Percentiles rank a stretch among this genome's conserved stretches.
Evolutionary conservation across 2,888 invertebrate genomes (phyloP).

Genomic region (Nemapogon koenigi): DNA sequence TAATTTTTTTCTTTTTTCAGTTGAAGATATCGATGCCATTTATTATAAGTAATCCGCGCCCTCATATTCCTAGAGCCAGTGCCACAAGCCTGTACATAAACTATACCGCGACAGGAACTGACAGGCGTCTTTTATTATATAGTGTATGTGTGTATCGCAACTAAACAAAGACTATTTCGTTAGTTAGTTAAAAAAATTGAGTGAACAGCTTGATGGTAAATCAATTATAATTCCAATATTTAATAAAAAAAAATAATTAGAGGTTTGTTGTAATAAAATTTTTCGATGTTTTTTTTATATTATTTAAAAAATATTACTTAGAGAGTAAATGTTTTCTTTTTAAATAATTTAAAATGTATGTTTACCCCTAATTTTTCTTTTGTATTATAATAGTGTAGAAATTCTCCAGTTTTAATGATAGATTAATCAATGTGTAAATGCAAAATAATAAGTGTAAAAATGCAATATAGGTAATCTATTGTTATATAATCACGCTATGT

Average conservation of each 20-base stretch:
- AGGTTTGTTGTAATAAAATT: slow-evolving; percentile 54
- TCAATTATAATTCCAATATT: slow-evolving; percentile 57
- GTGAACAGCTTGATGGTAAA: slow-evolving; percentile 33
- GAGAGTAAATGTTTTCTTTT: slow-evolving; percentile 37
- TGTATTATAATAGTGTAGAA: slow-evolving; percentile 35
- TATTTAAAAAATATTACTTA: slow-evolving; percentile 44
- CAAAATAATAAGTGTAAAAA: neutral
- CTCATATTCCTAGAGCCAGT: slow-evolving; percentile 38
- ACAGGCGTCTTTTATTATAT: too few species aligned
- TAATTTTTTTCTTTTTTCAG: slow-evolving; percentile 30
- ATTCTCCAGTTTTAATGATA: too few species aligned
- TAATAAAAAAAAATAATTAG: slow-evolving; percentile 39
- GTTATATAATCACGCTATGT: too few species aligned
- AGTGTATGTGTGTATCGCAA: slow-evolving; percentile 9
- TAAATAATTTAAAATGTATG: slow-evolving; percentile 1
- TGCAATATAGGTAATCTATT: slow-evolving; percentile 1
- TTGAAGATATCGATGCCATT: slow-evolving; percentile 61
- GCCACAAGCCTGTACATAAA: too few species aligned
- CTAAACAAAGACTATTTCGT: slow-evolving; percentile 24
- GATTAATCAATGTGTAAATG: neutral
- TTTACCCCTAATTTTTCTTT: slow-evolving; percentile 23
- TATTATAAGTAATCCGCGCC: slow-evolving; percentile 55
- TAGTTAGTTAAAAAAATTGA: slow-evolving; percentile 32
- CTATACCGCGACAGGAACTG: too few species aligned
- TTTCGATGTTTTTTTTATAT: slow-evolving; percentile 52